A percentile compares a stretch with the other conserved stretches of the same genome.
Conservation (phyloP, 2,888 invertebrate species). For the Cyclophora punctaria region DNA sequence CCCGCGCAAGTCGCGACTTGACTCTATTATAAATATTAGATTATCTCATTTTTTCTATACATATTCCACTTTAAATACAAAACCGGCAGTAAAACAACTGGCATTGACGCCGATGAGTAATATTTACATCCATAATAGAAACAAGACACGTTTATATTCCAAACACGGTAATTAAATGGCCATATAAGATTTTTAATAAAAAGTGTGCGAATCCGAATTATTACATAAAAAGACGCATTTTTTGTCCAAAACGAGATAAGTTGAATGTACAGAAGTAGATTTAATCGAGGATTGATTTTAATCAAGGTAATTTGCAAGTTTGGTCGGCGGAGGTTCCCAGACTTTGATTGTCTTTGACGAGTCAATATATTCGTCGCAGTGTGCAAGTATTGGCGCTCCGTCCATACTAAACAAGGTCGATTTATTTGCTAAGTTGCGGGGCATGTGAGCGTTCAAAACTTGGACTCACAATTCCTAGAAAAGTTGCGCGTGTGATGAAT, state of each 20-base stretch:
- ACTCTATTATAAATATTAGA: conserved; percentile 35
- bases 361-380: conserved; percentile 51
- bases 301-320: conserved; percentile 29
- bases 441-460: conserved; percentile 43
- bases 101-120: conserved; percentile 46
- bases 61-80: conserved; percentile 50
- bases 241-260: too few species aligned
- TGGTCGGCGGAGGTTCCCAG: conserved; percentile 43
- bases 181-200: too few species aligned
- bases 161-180: conserved; percentile 29
- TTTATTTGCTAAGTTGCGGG: conserved; percentile 55
- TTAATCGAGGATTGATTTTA: too few species aligned
- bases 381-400: conserved; percentile 48
- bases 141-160: conserved; percentile 37
- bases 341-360: conserved; percentile 55
- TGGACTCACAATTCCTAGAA: conserved; percentile 65
- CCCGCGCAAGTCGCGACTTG: conserved; percentile 63
- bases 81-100: conserved; percentile 41
- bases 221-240: too few species aligned
- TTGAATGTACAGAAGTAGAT: too few species aligned
- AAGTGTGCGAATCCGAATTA: too few species aligned
- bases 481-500: conserved; percentile 66
- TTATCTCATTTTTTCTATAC: conserved; percentile 42
- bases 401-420: conserved; percentile 64
- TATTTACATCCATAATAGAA: conserved; percentile 35